Conservation (phyloP, 2,113 vertebrate species). For the Ochotona curzoniae region DNA sequence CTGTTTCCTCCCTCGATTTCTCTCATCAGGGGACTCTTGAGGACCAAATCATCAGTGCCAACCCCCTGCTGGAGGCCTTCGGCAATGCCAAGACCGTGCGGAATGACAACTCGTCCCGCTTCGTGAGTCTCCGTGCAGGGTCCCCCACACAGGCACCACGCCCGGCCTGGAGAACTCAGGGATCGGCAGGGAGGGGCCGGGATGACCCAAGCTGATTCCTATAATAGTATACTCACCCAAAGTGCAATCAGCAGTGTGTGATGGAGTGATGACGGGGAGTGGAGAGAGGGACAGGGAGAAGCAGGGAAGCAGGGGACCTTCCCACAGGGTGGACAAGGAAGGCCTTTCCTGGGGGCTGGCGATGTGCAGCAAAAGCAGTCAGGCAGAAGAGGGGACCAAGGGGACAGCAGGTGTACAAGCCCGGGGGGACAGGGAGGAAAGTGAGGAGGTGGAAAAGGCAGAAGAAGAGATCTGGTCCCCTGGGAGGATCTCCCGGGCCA, state of each 20-base stretch:
- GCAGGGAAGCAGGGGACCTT: background rate
- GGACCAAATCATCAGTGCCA: conserved; percentile 93
- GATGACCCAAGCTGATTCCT: background rate
- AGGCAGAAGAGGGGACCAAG: background rate
- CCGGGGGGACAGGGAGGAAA: background rate
- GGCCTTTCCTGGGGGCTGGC: background rate
- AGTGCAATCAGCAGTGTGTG: background rate
- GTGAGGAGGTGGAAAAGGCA: background rate
- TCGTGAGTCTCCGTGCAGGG: conserved; percentile 85
- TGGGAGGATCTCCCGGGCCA: accelerated
- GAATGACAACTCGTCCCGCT: conserved; percentile 94
- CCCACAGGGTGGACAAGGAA: background rate
- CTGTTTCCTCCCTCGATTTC: background rate
- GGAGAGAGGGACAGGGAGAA: no score
- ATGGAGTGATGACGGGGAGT: background rate
- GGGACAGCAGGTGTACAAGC: background rate
- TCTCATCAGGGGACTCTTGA: conserved; percentile 88
- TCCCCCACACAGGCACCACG: background rate
- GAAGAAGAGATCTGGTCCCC: background rate
- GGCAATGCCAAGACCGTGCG: conserved; percentile 92
- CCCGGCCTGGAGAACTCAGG: background rate
- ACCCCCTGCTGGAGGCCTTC: conserved; percentile 91
- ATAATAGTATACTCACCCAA: no score
- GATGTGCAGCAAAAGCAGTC: background rate
- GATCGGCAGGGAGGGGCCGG: background rate